Evolutionary conservation across 1,140 invertebrate species (phyloP).

Genomic region (Linepithema humile): DNA sequence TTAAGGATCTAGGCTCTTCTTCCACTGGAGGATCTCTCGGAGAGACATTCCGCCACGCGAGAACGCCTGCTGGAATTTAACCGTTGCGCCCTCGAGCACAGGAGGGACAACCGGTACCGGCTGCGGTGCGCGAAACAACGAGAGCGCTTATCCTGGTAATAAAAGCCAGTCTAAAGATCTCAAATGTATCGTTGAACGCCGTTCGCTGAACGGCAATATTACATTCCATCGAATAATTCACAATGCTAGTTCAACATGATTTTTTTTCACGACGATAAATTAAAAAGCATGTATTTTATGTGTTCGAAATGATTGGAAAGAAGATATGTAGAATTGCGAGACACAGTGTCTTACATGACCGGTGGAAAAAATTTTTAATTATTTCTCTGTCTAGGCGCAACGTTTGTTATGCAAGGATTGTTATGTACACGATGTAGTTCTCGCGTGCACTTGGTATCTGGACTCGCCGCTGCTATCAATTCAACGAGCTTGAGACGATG

Average conservation of each 20-base stretch:
- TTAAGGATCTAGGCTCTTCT: slow-evolving; percentile 28
- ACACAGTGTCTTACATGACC: too few species aligned
- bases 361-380: background rate
- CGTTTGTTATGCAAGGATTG: background rate
- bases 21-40: slow-evolving; percentile 45
- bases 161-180: slow-evolving; percentile 48
- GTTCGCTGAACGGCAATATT: too few species aligned
- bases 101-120: slow-evolving; percentile 52
- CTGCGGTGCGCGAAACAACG: slow-evolving; percentile 28
- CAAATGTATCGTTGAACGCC: slow-evolving; percentile 25
- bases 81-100: slow-evolving; percentile 49
- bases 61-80: slow-evolving; percentile 59
- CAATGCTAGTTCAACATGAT: background rate
- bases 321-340: too few species aligned
- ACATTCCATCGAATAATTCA: slow-evolving; percentile 24
- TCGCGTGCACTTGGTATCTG: background rate
- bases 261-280: too few species aligned
- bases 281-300: too few species aligned
- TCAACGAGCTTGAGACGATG: slow-evolving; percentile 11
- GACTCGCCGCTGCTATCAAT: slow-evolving; percentile 15
- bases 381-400: background rate
- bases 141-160: slow-evolving; percentile 47
- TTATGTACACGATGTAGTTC: background rate
- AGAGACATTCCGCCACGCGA: slow-evolving; percentile 60
- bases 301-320: too few species aligned